Evolutionary conservation across 2,888 invertebrate species (phyloP).

Genomic region (Macrosiphum euphorbiae): DNA sequence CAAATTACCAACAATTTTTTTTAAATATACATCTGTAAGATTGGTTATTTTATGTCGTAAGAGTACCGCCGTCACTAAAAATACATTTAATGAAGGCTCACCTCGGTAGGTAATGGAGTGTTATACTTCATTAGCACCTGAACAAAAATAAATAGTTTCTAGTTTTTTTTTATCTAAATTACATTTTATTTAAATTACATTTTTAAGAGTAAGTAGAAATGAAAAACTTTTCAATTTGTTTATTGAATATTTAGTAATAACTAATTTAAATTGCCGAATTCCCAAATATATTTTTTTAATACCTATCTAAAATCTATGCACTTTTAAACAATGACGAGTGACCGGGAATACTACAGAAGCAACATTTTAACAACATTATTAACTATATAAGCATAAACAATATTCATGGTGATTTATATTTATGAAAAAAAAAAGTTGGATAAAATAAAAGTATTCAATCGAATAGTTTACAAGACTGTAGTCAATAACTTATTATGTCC

Average conservation of each 20-base stretch:
- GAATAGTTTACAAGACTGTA: background rate
- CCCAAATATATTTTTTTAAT: background rate
- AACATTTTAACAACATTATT: background rate
- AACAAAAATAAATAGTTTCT: background rate
- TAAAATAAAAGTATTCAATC: background rate
- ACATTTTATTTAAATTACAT: background rate
- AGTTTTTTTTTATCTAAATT: background rate
- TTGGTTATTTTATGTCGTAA: background rate
- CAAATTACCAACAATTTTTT: background rate
- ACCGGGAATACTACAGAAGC: background rate
- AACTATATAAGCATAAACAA: background rate
- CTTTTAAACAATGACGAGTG: background rate
- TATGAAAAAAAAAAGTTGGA: background rate
- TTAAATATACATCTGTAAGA: background rate
- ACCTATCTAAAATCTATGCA: background rate
- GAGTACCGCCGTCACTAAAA: accelerated
- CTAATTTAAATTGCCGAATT: background rate
- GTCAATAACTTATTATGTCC: background rate
- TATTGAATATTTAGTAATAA: background rate
- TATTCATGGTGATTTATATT: background rate
- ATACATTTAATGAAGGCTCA: background rate
- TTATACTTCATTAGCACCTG: background rate
- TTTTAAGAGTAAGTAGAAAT: background rate
- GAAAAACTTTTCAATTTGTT: background rate
- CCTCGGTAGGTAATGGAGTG: background rate